Evolutionary conservation across 1,140 invertebrate genomes (phyloP), one percentile per base, ranked within the genome.

Genomic region (Steinernema feltiae): DNA sequence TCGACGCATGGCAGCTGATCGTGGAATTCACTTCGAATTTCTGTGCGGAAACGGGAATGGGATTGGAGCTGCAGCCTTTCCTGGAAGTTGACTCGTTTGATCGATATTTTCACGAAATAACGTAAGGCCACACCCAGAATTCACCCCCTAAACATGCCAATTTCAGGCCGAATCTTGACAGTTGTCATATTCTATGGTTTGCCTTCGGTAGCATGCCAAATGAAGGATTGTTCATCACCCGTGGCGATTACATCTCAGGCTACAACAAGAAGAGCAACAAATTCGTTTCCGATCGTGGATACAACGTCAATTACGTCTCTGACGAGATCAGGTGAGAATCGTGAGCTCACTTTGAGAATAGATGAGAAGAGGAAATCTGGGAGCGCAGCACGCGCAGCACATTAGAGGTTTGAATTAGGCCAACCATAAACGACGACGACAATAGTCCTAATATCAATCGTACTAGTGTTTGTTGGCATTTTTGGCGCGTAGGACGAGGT

Each of bases 121-220:
- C 30, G 76, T n/a, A n/a, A n/a, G n/a, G n/a, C n/a, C n/a, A n/a
- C n/a, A n/a, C n/a, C n/a, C n/a, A n/a, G n/a, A n/a, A n/a, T n/a
- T n/a, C n/a, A n/a, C n/a, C n/a, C n/a, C n/a, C n/a, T n/a, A n/a
- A n/a, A n/a, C n/a, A n/a, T n/a, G n/a, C 48, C 69, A 69, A 27
- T 48, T 76, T 30, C 30, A 77, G 76, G 0, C 30, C 73, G 17
- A 69, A 79, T 46, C 76, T 76, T 48, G 30, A 48, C 1, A 69
- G 72, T 18, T 21, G 76, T 12, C 48, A 73, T 18, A 31, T 79
- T 12, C 46, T 48, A 17, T 48, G 24, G 17, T 71, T 79, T 3
- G 74, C 35, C 15, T 1, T 79, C 21, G 78, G 78, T 29, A 78
- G 75, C 30, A 72, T 74, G 32, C 73, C 77, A 0, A 79, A 79